Conservation (phyloP, 2,797 vertebrate species). For the Borostomias antarcticus region DNA sequence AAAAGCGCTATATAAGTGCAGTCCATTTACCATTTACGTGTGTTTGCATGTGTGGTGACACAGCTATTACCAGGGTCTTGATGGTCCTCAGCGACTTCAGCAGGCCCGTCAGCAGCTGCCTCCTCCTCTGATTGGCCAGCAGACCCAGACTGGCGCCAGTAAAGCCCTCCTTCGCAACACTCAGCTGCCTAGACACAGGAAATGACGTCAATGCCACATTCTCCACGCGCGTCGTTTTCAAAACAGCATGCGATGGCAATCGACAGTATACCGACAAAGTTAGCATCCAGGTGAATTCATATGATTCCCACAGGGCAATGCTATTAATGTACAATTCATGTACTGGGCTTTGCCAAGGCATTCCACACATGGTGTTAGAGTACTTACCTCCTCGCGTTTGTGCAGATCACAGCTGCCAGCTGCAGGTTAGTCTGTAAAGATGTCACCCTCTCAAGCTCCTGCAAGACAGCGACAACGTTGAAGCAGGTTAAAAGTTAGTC, state of each 20-base stretch:
- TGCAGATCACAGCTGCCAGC: slow-evolving; percentile 94
- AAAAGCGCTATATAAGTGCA: too few relatives aligned
- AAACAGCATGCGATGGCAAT: too few relatives aligned
- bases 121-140: slow-evolving; percentile 92
- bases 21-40: too few relatives aligned
- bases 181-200: slow-evolving; percentile 82
- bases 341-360: too few relatives aligned
- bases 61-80: slow-evolving; percentile 90
- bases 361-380: too few relatives aligned
- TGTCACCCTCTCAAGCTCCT: slow-evolving; percentile 97
- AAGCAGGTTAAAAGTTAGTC: too few relatives aligned
- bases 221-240: too few relatives aligned
- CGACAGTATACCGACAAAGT: too few relatives aligned
- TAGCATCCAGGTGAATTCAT: too few relatives aligned
- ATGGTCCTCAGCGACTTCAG: slow-evolving; percentile 97
- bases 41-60: background rate
- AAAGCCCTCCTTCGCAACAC: slow-evolving; percentile 92
- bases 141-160: slow-evolving; percentile 95
- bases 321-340: too few relatives aligned
- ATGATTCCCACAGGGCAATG: too few relatives aligned
- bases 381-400: slow-evolving; percentile 91
- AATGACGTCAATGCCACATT: background rate
- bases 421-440: slow-evolving; percentile 92
- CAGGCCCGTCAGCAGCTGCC: slow-evolving; percentile 92
- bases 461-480: slow-evolving; percentile 11